phyloP scores from a whole-genome alignment of 2,888 invertebrate species.

The Biston stratarius region DNA sequence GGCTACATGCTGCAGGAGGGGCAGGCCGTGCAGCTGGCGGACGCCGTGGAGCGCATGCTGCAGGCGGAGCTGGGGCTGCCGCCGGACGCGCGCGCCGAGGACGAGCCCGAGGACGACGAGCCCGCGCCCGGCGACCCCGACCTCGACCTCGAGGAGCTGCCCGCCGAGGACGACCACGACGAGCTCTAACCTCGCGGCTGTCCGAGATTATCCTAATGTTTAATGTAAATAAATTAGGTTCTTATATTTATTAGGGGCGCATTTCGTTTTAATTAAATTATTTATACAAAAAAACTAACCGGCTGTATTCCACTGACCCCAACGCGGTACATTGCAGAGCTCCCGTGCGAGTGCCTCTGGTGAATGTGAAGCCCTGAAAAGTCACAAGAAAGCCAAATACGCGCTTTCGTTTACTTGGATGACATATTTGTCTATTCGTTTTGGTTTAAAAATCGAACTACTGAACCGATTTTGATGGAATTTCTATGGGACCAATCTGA shows the following conservation, averaged over 20 bases:
- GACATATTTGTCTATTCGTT: too few relatives aligned
- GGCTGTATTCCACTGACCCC: too few relatives aligned
- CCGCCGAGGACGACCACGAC: slow-evolving; percentile 61
- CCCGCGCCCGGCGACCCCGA: slow-evolving; percentile 43
- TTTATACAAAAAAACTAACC: too few relatives aligned
- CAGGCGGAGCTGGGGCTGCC: slow-evolving; percentile 92
- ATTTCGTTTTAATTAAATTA: neutral
- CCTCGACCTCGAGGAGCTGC: slow-evolving; percentile 54
- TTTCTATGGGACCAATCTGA: too few relatives aligned
- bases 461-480: too few relatives aligned
- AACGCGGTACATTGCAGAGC: too few relatives aligned
- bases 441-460: too few relatives aligned
- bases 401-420: too few relatives aligned
- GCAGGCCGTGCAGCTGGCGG: slow-evolving; percentile 92
- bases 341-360: too few relatives aligned
- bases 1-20: slow-evolving; percentile 94
- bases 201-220: neutral
- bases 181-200: slow-evolving; percentile 57
- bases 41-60: slow-evolving; percentile 96
- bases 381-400: too few relatives aligned
- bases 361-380: too few relatives aligned
- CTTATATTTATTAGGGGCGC: slow-evolving; percentile 45
- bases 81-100: slow-evolving; percentile 83
- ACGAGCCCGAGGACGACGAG: slow-evolving; percentile 48
- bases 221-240: slow-evolving; percentile 52